Base-by-base conservation (phyloP, 2,113 vertebrate genomes). In the Tapirus terrestris region DNA sequence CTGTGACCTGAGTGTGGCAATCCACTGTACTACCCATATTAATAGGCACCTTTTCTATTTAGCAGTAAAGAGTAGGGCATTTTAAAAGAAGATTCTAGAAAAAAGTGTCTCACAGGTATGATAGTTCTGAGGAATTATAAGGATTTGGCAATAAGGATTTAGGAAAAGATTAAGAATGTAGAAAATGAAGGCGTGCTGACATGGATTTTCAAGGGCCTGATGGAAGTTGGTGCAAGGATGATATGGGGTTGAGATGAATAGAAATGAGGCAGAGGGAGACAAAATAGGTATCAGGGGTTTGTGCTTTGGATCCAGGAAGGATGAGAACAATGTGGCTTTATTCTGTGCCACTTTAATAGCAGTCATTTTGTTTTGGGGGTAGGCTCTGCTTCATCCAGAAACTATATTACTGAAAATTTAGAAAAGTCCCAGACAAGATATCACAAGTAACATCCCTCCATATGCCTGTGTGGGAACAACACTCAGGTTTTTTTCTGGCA, bases 1-100 rank as follows among this genome's bases (percentile, higher is more conserved):
- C 43, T 45, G 1, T 1, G 7, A n/a, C 33, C n/a, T 0, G 0
- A 13, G 4, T 12, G 5, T 39, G 53, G 20, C 67, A 23, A 43
- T 65, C 36, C 48, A 5, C 3, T 21, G 2, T 23, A 17, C 20
- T 31, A 23, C 36, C 21, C 56, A 1, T 51, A 16, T n/a, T 13
- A 16, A 8, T 20, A 43, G 14, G 1, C 14, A 36, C 13, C 2
- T 65, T 23, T 79, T 43, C 7, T 43, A 17, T 31, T 31, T 43
- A 76, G 2, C 21, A 48, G 12, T 48, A 48, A 87, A 18, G 14
- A 63, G 39, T 29, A 83, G 43, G 33, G 31, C 14, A 43, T 43
- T 70, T 36, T 43, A 51, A 27, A 77, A 43, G 48, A 79, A 76
- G 18, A 21, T 45, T 79, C 43, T n/a, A 89, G 20, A 27, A 65